Percentiles rank a stretch among this genome's conserved stretches.
Conservation (phyloP, 2,888 invertebrate species). For the Pheosia tremula region DNA sequence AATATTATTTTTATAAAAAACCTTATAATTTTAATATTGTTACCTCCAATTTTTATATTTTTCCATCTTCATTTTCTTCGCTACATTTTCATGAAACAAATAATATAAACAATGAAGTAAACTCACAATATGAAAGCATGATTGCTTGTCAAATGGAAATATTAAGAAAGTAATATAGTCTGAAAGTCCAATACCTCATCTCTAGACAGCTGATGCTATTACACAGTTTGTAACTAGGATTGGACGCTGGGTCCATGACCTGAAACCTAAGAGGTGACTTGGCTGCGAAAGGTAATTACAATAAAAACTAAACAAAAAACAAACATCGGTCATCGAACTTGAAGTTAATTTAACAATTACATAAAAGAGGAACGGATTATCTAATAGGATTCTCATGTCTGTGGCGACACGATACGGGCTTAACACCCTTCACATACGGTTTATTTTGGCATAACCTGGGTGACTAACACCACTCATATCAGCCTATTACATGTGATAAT, state of each 20-base stretch:
- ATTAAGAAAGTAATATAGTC: conserved; percentile 2
- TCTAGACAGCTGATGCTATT: conserved; percentile 2
- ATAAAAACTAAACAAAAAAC: neutral
- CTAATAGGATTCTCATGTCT: too few species aligned
- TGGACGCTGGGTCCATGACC: neutral
- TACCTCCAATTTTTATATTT: too few species aligned
- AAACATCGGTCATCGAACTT: too few species aligned
- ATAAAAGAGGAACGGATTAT: too few species aligned
- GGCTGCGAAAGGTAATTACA: neutral
- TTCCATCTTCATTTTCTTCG: neutral
- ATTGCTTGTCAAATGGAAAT: conserved; percentile 2
- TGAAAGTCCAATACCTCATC: neutral
- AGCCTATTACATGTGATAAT: too few species aligned
- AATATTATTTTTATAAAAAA: too few species aligned
- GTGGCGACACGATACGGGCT: too few species aligned
- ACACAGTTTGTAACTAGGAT: neutral
- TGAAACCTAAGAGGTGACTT: neutral
- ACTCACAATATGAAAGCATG: neutral
- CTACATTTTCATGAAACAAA: neutral
- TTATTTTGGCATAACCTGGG: too few species aligned
- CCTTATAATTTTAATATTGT: too few species aligned
- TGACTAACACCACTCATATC: too few species aligned
- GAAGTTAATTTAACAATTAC: too few species aligned
- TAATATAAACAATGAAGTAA: neutral
- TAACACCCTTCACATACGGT: too few species aligned